phyloP scores from a whole-genome alignment of 2,797 vertebrate species.

The Glyptemys insculpta region DNA sequence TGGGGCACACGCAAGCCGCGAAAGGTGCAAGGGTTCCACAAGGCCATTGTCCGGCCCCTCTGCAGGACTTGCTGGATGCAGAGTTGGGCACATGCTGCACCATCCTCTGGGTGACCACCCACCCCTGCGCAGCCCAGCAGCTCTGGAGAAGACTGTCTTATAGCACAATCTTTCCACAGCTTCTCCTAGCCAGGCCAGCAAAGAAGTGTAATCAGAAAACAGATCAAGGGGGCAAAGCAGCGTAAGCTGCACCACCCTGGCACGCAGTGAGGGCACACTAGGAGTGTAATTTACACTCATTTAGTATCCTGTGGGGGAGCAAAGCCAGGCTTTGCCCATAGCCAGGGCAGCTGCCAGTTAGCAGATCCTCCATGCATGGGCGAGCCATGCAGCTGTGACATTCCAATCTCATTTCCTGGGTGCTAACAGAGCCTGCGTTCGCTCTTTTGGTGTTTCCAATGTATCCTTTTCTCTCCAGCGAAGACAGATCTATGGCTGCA shows the following conservation, averaged over 20 bases:
- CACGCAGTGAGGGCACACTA: background rate
- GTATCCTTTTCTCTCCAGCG: background rate
- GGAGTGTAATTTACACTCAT: background rate
- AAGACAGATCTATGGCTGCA: background rate
- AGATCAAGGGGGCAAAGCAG: background rate
- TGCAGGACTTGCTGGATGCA: background rate
- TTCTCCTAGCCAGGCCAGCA: background rate
- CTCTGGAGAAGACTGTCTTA: background rate
- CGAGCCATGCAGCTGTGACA: background rate
- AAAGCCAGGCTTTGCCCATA: background rate
- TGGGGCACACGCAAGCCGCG: background rate
- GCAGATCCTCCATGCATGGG: background rate
- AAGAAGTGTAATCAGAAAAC: background rate
- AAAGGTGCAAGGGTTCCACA: background rate
- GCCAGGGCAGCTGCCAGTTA: background rate
- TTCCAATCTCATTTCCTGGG: background rate
- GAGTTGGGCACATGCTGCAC: background rate
- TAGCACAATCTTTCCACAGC: background rate
- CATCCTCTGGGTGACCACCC: background rate
- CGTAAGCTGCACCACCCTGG: background rate
- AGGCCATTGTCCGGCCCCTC: background rate
- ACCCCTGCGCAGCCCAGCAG: background rate
- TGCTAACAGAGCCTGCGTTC: background rate
- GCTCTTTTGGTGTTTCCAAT: background rate
- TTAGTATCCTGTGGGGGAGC: background rate